These are phyloP conservation scores for Onchidella celtica DNA, from an alignment of 2,888 invertebrate species.

Conservation along the genomic window DNA sequence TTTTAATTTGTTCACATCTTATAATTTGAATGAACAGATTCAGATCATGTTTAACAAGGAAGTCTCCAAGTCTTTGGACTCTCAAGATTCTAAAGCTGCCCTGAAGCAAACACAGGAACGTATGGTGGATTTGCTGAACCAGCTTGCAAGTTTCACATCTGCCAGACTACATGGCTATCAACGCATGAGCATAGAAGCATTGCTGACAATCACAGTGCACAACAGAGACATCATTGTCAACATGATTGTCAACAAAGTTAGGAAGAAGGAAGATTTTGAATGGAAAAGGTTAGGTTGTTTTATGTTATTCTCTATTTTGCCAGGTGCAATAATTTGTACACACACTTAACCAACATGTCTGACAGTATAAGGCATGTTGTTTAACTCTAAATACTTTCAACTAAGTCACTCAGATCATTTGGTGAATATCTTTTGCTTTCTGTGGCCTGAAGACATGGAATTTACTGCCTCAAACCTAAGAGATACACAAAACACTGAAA, in stretches of 20 bases:
- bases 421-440: too few species aligned
- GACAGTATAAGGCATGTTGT: too few species aligned
- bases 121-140: conserved; percentile 71
- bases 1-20: too few species aligned
- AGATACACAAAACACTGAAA: too few species aligned
- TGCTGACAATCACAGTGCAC: conserved; percentile 79
- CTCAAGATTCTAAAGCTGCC: conserved; percentile 58
- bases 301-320: background rate
- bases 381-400: too few species aligned
- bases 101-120: conserved; percentile 68
- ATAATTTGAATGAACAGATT: conserved; percentile 72
- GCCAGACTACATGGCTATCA: conserved; percentile 68
- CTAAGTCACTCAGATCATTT: too few species aligned
- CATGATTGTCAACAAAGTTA: conserved; percentile 74
- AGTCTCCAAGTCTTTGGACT: conserved; percentile 70
- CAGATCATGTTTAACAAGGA: conserved; percentile 79
- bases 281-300: conserved; percentile 75
- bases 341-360: too few species aligned
- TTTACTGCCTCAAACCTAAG: too few species aligned
- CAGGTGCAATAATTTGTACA: too few species aligned
- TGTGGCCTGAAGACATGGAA: too few species aligned
- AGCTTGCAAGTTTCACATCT: conserved; percentile 76
- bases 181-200: conserved; percentile 78
- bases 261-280: conserved; percentile 76
- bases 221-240: conserved; percentile 77